These are phyloP conservation scores for Ceyx melanurus DNA, from an alignment of 2,113 vertebrate species.

Conservation along the genomic window DNA sequence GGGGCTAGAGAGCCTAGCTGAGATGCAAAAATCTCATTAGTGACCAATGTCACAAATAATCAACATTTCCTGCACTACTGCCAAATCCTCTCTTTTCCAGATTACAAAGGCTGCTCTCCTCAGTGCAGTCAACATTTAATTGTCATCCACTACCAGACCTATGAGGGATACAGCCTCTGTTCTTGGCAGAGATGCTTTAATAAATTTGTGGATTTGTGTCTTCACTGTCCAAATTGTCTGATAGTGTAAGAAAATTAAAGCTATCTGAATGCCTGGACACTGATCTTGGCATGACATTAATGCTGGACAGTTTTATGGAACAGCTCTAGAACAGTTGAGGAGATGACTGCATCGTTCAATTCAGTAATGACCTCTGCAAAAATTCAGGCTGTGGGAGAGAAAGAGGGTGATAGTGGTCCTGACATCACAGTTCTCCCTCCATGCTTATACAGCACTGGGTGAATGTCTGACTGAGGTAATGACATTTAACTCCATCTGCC, in stretches of 20 bases:
- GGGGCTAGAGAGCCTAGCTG: not conserved
- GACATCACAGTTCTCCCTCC: not conserved
- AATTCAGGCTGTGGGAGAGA: not conserved
- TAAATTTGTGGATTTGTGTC: not conserved
- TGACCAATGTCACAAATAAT: not conserved
- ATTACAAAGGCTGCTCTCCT: not conserved
- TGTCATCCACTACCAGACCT: not conserved
- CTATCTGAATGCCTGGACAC: not conserved
- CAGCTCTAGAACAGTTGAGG: fast-evolving
- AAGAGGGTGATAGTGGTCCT: not conserved
- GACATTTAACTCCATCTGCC: not conserved
- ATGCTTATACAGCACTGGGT: not conserved
- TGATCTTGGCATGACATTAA: not conserved
- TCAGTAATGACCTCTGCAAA: not conserved
- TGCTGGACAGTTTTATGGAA: not conserved
- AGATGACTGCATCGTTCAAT: not conserved
- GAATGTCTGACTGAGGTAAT: not conserved
- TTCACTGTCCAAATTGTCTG: not conserved
- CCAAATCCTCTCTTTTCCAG: not conserved
- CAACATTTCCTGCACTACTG: not conserved
- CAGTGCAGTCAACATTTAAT: not conserved
- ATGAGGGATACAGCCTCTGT: not conserved
- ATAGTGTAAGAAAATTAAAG: not conserved
- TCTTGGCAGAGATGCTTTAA: not conserved
- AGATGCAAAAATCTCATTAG: not conserved